Percentiles rank a stretch among this genome's conserved stretches.
These are phyloP conservation scores for Lithophane leautieri DNA, from an alignment of 2,888 invertebrate species.

Conservation along the genomic window DNA sequence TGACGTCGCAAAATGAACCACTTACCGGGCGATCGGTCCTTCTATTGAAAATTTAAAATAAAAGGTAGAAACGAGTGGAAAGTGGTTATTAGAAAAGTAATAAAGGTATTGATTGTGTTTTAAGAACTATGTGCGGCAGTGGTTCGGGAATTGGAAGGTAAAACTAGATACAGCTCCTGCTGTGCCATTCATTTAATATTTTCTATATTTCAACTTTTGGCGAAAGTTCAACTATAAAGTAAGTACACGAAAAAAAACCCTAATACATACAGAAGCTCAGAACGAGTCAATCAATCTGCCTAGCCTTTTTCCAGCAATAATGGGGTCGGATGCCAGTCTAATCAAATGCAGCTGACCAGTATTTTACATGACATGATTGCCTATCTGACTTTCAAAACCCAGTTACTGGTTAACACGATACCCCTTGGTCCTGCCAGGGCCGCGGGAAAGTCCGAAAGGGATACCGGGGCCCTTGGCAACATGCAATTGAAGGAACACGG, in stretches of 20 bases:
- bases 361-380: not conserved
- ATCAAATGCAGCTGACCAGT: not conserved
- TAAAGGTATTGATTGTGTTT: not conserved
- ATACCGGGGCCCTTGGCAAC: too few relatives aligned
- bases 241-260: not conserved
- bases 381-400: not conserved
- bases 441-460: too few relatives aligned
- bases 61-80: constrained; percentile 11
- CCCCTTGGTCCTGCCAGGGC: too few relatives aligned
- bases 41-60: constrained; percentile 47
- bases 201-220: not conserved
- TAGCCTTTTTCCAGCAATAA: not conserved
- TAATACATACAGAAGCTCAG: too few relatives aligned
- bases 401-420: not conserved
- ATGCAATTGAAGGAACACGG: too few relatives aligned
- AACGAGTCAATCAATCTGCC: not conserved
- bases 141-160: not conserved
- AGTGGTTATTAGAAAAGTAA: constrained; percentile 13
- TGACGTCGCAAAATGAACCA: constrained; percentile 41
- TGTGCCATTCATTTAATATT: not conserved
- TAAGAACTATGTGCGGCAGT: not conserved
- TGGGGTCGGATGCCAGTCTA: not conserved
- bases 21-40: constrained; percentile 41
- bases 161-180: not conserved
- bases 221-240: not conserved